Evolutionary conservation across 2,797 vertebrate species (phyloP), one percentile per base, ranked within the genome.

Genomic region (Acrossocheilus fasciatus): DNA sequence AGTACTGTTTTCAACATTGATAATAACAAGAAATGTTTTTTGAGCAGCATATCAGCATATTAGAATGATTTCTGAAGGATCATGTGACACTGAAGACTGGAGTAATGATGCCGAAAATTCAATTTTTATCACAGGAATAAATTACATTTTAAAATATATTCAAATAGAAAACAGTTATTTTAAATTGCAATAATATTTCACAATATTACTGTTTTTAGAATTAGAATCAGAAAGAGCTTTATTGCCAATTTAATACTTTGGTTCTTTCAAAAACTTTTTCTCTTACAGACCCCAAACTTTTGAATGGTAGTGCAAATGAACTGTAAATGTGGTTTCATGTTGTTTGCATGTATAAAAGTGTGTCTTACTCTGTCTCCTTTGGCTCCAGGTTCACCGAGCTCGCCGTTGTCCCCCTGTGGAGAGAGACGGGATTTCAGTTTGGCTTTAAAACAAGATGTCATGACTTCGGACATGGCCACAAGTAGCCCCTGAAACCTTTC

Each of bases 351-450:
- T 34, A 6, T 17, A 20, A 18, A 26, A 2, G 6, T 36, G 50
- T 45, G 80, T 59, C 54, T 73, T 94, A 97, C 97, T 95, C 96
- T 96, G 92, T 97, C 95, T 93, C 97, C 97, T 92, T 90, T 93
- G 87, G 92, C 85, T 89, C 97, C 97, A 92, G 94, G 90, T 89
- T 96, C 93, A 34, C 97, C 97, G n/a, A 94, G 91, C 2, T 84
- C 87, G 39, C 97, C 97, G 77, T 87, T 90, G 89, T 97, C 96
- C 84, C 97, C 97, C 97, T 98, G 94, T 57, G 91, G 90, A 87
- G 75, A 91, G 85, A 87, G 11, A 89, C 9, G 11, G 30, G 75
- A 74, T 1, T 87, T 93, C 79, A 89, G 1, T 52, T 41, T 6
- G 18, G 76, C 64, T 70, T 68, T 45, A 8, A 59, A 59, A 59